A percentile compares a stretch with the other conserved stretches of the same genome.
Evolutionary conservation across 1,140 invertebrate species (phyloP).

Genomic region (Helicoverpa armigera): DNA sequence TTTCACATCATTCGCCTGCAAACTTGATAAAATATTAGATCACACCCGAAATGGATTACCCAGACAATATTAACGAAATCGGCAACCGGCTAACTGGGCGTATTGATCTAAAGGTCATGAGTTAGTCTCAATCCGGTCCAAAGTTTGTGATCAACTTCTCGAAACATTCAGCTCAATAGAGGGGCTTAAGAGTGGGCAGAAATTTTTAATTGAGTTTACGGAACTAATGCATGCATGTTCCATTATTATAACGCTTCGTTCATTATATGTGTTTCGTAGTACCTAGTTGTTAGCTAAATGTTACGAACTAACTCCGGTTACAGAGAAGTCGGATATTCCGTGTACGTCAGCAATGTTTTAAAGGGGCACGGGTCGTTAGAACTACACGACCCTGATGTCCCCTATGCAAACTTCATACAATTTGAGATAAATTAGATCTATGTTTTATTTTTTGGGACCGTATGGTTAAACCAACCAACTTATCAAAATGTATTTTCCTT

Average conservation of each 20-base stretch:
- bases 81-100: conserved; percentile 1
- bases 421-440: no score
- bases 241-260: conserved; percentile 29
- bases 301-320: not conserved
- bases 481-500: no score
- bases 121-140: conserved; percentile 29
- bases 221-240: conserved; percentile 18
- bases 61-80: conserved; percentile 27
- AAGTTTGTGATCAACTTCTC: conserved; percentile 37
- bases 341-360: no score
- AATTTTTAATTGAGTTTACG: conserved; percentile 36
- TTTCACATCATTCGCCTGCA: not conserved
- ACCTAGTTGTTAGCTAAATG: not conserved
- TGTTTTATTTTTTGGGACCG: no score
- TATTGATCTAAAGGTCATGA: conserved; percentile 37
- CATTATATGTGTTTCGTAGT: not conserved
- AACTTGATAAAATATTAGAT: conserved; percentile 27
- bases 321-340: no score
- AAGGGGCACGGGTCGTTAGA: no score
- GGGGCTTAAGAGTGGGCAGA: not conserved
- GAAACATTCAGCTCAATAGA: conserved; percentile 30
- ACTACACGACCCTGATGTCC: no score
- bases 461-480: no score
- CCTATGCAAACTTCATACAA: no score
- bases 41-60: not conserved